Conservation (phyloP, 1,140 invertebrate species). For the Pectinophora gossypiella region DNA sequence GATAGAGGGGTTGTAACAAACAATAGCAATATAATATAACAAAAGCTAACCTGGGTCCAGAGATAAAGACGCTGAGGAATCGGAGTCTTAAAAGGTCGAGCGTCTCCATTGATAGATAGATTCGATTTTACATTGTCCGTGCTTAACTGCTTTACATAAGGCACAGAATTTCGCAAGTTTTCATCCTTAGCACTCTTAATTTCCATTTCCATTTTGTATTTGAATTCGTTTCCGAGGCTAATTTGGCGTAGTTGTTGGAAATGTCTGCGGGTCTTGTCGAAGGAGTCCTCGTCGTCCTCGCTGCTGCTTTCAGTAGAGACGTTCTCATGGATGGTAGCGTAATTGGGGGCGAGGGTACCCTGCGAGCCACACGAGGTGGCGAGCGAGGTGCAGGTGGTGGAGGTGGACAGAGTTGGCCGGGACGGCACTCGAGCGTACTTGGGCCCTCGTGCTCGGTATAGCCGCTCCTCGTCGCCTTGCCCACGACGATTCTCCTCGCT, state of each 20-base stretch:
- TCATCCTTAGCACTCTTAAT: conserved; percentile 76
- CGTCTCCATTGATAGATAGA: conserved; percentile 60
- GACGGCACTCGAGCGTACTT: conserved; percentile 71
- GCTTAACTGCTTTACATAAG: conserved; percentile 77
- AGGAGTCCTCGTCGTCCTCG: conserved; percentile 66
- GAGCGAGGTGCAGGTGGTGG: conserved; percentile 74
- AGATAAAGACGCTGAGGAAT: conserved; percentile 76
- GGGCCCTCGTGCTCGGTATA: conserved; percentile 48
- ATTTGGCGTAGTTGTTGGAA: conserved; percentile 70
- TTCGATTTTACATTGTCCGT: conserved; percentile 61
- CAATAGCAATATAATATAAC: background rate
- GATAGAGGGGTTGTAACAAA: no score
- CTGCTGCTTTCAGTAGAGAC: conserved; percentile 60
- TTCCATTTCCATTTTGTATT: conserved; percentile 78
- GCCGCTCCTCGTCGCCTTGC: conserved; percentile 57
- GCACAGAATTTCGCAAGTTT: conserved; percentile 75
- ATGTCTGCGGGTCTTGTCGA: conserved; percentile 66
- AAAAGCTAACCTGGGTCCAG: conserved; percentile 73
- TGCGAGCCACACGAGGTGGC: conserved; percentile 76
- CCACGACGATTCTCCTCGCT: conserved; percentile 51
- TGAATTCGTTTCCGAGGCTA: conserved; percentile 69
- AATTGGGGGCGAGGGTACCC: conserved; percentile 74
- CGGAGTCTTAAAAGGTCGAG: conserved; percentile 48
- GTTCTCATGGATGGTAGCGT: conserved; percentile 64
- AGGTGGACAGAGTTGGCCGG: conserved; percentile 59